phyloP scores from a whole-genome alignment of 2,888 invertebrate genomes.

The Alsophila aescularia region DNA sequence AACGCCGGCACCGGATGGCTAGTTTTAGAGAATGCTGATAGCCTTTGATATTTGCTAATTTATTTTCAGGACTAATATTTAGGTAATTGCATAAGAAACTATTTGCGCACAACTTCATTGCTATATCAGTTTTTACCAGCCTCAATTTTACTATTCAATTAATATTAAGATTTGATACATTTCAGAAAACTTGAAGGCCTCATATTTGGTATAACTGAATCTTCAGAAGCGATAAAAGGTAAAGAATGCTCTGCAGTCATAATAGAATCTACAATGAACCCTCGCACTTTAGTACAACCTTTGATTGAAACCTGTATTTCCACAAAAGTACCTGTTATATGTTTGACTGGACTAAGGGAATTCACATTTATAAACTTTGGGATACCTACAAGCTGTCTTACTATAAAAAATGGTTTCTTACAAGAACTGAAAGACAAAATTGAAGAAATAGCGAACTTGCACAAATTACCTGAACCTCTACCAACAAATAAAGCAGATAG shows the following conservation, averaged over 20 bases:
- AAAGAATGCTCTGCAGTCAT: slow-evolving; percentile 64
- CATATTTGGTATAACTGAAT: slow-evolving; percentile 71
- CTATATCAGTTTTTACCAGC: too few species aligned
- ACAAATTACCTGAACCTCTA: slow-evolving; percentile 35
- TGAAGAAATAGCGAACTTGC: slow-evolving; percentile 47
- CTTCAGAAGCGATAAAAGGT: slow-evolving; percentile 50
- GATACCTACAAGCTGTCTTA: slow-evolving; percentile 72
- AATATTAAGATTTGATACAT: slow-evolving; percentile 24
- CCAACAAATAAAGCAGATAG: slow-evolving; percentile 13
- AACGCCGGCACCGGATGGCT: too few species aligned
- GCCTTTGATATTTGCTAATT: too few species aligned
- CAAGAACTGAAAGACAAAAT: slow-evolving; percentile 50
- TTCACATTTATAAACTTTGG: slow-evolving; percentile 61
- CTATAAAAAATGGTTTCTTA: slow-evolving; percentile 55
- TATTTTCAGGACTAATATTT: too few species aligned
- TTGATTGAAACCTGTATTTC: slow-evolving; percentile 61
- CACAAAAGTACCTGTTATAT: slow-evolving; percentile 62
- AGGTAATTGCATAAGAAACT: too few species aligned
- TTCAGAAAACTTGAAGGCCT: slow-evolving; percentile 69
- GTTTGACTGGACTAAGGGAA: slow-evolving; percentile 64
- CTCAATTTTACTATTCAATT: too few species aligned
- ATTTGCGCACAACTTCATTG: too few species aligned
- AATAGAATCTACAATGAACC: slow-evolving; percentile 70
- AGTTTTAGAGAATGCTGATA: too few species aligned
- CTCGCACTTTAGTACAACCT: slow-evolving; percentile 70